Percentiles rank a stretch among this genome's conserved stretches.
Evolutionary conservation across 2,113 vertebrate genomes (phyloP).

Genomic region (Aleadryas rufinucha): DNA sequence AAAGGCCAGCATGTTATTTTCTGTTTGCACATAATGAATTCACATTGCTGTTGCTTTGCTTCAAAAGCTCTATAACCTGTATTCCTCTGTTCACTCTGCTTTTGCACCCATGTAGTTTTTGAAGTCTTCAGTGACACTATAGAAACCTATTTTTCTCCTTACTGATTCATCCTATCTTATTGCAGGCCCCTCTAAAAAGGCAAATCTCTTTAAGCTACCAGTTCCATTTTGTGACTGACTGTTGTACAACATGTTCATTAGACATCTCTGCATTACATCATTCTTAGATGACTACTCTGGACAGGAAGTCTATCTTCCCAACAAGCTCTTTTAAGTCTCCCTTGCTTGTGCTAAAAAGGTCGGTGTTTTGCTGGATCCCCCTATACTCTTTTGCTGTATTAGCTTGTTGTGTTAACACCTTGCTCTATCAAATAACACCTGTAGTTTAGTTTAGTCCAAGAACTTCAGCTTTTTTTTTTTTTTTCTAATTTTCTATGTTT

Average conservation of each 20-base stretch:
- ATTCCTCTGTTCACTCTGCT: accelerated
- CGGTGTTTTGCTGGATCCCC: accelerated
- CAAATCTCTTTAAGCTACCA: neutral
- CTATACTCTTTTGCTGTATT: neutral
- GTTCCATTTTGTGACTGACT: neutral
- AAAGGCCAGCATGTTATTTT: neutral
- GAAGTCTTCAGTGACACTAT: neutral
- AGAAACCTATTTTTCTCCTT: neutral
- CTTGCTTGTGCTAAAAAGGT: neutral
- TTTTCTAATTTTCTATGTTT: neutral
- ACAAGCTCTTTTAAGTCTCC: neutral
- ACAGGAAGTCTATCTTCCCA: neutral
- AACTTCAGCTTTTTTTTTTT: neutral
- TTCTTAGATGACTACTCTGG: neutral
- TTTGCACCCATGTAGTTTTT: neutral
- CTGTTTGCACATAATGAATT: neutral
- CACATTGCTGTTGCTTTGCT: neutral
- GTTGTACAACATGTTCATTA: neutral
- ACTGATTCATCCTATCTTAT: neutral
- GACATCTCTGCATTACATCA: neutral
- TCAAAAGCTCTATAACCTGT: neutral
- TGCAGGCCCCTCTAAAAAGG: neutral
- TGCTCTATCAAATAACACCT: neutral
- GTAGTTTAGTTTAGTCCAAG: neutral
- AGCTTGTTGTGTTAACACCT: neutral